Conservation (phyloP, 1,140 invertebrate species). For the Sarcophaga bullata region DNA sequence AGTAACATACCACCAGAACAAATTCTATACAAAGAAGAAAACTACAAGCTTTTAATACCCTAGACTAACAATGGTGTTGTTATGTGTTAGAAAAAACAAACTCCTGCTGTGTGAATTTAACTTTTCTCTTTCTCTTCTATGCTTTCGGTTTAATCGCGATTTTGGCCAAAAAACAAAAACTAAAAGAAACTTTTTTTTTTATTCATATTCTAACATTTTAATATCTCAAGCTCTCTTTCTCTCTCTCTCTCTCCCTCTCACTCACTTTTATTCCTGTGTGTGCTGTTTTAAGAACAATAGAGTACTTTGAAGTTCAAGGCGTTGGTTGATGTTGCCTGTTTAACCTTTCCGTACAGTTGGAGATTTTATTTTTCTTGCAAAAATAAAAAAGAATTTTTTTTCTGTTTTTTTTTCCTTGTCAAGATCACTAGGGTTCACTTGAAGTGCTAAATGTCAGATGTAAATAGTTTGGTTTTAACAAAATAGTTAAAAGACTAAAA, state of each 20-base stretch:
- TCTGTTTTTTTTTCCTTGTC: neutral
- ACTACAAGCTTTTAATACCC: neutral
- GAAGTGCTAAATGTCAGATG: constrained; percentile 34
- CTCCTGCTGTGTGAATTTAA: constrained; percentile 31
- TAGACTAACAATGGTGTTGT: neutral
- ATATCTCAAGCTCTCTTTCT: neutral
- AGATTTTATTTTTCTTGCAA: too few species aligned
- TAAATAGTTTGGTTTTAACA: constrained; percentile 40
- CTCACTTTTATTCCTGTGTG: neutral
- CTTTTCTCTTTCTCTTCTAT: neutral
- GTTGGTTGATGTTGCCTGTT: constrained; percentile 10
- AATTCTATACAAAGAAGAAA: neutral
- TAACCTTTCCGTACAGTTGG: neutral
- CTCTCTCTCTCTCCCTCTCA: neutral
- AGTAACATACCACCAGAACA: neutral
- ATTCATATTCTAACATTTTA: neutral
- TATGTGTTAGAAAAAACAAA: neutral
- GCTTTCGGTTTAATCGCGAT: constrained; percentile 31
- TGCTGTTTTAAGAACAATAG: constrained; percentile 14
- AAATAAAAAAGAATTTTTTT: neutral
- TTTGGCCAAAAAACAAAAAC: constrained; percentile 6
- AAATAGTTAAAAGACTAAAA: constrained; percentile 29
- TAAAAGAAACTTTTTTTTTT: neutral
- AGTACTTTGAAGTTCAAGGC: constrained; percentile 33
- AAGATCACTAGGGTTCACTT: constrained; percentile 28